phyloP scores from a whole-genome alignment of 2,797 vertebrate species.

The Squalus acanthias region DNA sequence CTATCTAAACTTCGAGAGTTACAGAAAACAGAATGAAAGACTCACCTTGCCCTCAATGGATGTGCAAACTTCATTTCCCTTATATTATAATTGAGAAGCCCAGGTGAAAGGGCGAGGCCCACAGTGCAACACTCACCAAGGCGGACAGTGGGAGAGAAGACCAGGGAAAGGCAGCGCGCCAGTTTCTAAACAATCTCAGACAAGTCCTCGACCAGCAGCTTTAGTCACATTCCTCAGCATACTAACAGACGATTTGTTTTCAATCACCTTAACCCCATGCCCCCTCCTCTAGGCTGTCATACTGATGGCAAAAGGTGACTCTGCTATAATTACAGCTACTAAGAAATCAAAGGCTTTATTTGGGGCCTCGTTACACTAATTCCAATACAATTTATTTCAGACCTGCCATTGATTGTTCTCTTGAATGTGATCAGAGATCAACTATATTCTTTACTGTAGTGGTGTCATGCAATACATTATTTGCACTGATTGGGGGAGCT shows the following conservation, averaged over 20 bases:
- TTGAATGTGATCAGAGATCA: not conserved
- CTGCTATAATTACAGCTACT: not conserved
- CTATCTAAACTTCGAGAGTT: not conserved
- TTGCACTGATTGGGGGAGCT: not conserved
- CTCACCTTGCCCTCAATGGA: not conserved
- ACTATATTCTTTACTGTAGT: not conserved
- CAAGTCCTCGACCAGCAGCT: not conserved
- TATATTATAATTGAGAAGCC: not conserved
- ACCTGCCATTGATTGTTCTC: not conserved
- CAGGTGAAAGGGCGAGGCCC: not conserved
- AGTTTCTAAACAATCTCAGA: not conserved
- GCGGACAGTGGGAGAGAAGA: not conserved
- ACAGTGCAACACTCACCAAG: not conserved
- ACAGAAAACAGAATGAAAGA: not conserved
- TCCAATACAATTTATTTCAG: not conserved
- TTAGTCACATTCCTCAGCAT: not conserved
- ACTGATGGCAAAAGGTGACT: not conserved
- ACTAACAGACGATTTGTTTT: not conserved
- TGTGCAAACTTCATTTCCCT: not conserved
- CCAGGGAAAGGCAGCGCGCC: not conserved
- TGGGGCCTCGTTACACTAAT: not conserved
- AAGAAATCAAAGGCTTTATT: not conserved
- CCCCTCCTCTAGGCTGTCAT: not conserved
- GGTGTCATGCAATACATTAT: not conserved
- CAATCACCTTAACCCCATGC: not conserved